Conservation (phyloP, 1,140 invertebrate genomes). For the Platorchestia sp. region DNA sequence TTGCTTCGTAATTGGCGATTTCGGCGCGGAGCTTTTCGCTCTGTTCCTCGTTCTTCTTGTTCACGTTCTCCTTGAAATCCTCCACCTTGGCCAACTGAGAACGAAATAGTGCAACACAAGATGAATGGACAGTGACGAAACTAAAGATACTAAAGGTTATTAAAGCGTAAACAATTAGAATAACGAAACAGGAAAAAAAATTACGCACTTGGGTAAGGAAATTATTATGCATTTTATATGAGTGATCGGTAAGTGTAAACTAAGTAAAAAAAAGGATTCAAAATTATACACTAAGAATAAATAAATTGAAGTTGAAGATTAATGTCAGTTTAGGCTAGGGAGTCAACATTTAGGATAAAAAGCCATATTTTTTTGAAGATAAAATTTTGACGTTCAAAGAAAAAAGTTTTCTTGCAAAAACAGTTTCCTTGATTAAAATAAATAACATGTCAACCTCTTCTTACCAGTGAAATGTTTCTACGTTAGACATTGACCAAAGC, state of each 20-base stretch:
- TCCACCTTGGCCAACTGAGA: conserved; percentile 61
- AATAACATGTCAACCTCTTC: too few relatives aligned
- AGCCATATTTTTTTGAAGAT: too few relatives aligned
- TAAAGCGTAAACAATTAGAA: not conserved
- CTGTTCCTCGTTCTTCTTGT: conserved; percentile 67
- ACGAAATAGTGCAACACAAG: conserved; percentile 49
- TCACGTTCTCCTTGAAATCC: conserved; percentile 59
- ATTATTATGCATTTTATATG: not conserved
- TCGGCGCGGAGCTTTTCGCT: conserved; percentile 57
- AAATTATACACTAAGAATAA: not conserved
- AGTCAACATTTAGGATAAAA: not conserved
- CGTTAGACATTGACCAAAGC: too few relatives aligned
- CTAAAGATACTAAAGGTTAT: not conserved
- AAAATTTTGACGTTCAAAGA: too few relatives aligned
- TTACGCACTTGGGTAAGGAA: not conserved
- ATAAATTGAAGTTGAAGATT: not conserved
- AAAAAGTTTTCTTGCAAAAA: too few relatives aligned
- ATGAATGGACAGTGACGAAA: conserved; percentile 32
- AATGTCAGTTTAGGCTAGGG: not conserved
- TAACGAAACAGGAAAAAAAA: not conserved
- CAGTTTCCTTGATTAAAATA: too few relatives aligned
- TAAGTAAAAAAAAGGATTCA: not conserved
- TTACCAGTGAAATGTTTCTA: too few relatives aligned
- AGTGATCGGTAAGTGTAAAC: not conserved
- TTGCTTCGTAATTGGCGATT: conserved; percentile 60